Evolutionary conservation across 2,888 invertebrate genomes (phyloP).

Genomic region (Pollenia griseotomentosa): DNA sequence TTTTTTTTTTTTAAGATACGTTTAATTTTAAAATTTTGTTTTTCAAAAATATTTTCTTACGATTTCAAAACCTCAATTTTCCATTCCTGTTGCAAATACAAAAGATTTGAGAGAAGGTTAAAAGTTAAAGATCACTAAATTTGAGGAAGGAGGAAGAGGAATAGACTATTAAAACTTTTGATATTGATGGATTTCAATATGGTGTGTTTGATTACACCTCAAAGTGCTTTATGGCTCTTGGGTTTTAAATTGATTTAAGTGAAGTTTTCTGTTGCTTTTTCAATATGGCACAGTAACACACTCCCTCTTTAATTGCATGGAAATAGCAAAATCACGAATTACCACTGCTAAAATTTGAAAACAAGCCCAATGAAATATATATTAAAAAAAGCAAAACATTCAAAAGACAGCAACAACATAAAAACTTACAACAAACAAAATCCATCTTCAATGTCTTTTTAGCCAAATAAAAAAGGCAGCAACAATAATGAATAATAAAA

Average conservation of each 20-base stretch:
- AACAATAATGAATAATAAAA: slow-evolving; percentile 8
- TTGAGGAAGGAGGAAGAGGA: too few species aligned
- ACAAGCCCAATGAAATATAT: neutral
- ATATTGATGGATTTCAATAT: too few species aligned
- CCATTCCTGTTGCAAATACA: too few species aligned
- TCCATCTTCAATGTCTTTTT: slow-evolving; percentile 9
- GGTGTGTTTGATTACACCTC: too few species aligned
- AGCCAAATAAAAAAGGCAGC: slow-evolving; percentile 39
- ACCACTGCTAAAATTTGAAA: slow-evolving; percentile 27
- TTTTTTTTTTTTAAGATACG: too few species aligned
- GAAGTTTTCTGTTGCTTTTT: neutral
- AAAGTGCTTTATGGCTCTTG: too few species aligned
- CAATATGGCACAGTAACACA: slow-evolving; percentile 58
- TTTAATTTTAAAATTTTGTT: too few species aligned
- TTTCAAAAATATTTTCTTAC: too few species aligned
- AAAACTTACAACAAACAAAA: neutral
- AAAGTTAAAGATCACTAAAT: too few species aligned
- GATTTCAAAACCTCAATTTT: too few species aligned
- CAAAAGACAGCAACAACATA: slow-evolving; percentile 3
- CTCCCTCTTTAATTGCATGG: slow-evolving; percentile 56
- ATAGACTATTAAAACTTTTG: too few species aligned
- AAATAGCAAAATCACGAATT: slow-evolving; percentile 58
- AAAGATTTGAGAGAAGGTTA: too few species aligned
- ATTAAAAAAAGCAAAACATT: neutral
- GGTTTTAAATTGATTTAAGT: slow-evolving; percentile 5